Evolutionary conservation across 2,797 vertebrate genomes (phyloP), one percentile per base, ranked within the genome.

Genomic region (Crocidura indochinensis): DNA sequence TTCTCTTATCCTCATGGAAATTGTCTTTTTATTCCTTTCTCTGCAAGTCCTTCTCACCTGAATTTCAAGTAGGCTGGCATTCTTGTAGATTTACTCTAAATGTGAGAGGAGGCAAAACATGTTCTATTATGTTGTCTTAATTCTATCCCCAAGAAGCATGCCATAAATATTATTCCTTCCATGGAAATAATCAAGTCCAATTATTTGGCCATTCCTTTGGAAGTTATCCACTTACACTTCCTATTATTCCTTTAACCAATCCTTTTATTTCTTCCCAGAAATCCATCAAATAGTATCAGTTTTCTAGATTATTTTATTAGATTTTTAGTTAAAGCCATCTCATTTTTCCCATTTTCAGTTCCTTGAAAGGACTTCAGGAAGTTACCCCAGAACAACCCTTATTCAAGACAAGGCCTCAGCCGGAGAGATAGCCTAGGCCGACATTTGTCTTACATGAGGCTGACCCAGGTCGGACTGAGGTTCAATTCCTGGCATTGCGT

Each of bases 311-410:
- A 53, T 53, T 22, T 64, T 24, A 51, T 77, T 78, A 65, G 7
- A 72, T 84, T 83, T 15, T 64, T 73, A 78, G 24, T 79, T 72
- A 56, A 0, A 87, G 26, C 69, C 24, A 5, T 44, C 27, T 64
- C 4, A 38, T 56, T 79, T 74, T 76, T 56, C 38, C 56, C 14
- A 67, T 71, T 67, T 62, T 19, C 51, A 38, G 10, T 78, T 89
- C 65, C 77, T 90, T 78, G 56, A 88, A 81, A 14, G 44, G 26
- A 17, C 31, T 7, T 60, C 17, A 89, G 27, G 11, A 94, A 76
- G n/a, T 44, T 90, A 2, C 20, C n/a, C 31, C 65, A 10, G 74
- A 47, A 46, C 65, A 29, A 92, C 69, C 84, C 56, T 80, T 22
- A 44, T 86, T 26, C 74, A 67, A 74, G 68, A 84, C 24, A 10